Base-by-base conservation (phyloP, 1,140 invertebrate species). In the Caenorhabditis elegans region DNA sequence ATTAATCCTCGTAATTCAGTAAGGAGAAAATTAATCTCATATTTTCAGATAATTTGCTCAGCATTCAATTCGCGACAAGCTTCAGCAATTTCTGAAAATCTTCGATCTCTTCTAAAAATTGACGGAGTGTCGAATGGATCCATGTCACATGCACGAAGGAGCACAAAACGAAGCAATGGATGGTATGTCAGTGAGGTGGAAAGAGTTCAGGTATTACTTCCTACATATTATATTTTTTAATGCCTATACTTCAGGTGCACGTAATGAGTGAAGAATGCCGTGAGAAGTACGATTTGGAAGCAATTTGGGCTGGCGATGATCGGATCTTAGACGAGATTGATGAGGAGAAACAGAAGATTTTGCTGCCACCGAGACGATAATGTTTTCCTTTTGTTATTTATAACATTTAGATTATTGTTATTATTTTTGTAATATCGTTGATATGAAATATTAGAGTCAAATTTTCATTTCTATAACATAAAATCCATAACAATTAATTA, bases 121-220 rank as follows among this genome's bases (percentile, higher is more conserved):
- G 19, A 60, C 6, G 55, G 13, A n/a, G 3, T 34, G 10, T 60
- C 55, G 11, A 34, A 60, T 34, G 55, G 60, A 19, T 17, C 24
- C 2, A 4, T 43, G 28, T 60, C 55, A n/a, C 34, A 70, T 43
- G 60, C 43, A 34, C 36, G 39, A 13, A 70, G 22, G n/a, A 70
- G 11, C 10, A 70, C 60, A 11, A 70, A 39, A 43, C 34, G 60
- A 39, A 70, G 60, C 60, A 70, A 70, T 2, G 60, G 60, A 70
- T 70, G 60, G 60, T 70, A 39, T 70, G 60, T 70, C 34, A 70
- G 60, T 24, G 60, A 70, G 13, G 22, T 70, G 8, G 34, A 70
- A 0, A 5, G 19, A 13, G n/a, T 70, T 43, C 60, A 70, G 60
- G 60, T 70, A 34, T n/a, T n/a, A n/a, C n/a, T n/a, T n/a, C n/a